Base-by-base conservation (phyloP, 2,797 vertebrate genomes). In the Cirrhinus molitorella region DNA sequence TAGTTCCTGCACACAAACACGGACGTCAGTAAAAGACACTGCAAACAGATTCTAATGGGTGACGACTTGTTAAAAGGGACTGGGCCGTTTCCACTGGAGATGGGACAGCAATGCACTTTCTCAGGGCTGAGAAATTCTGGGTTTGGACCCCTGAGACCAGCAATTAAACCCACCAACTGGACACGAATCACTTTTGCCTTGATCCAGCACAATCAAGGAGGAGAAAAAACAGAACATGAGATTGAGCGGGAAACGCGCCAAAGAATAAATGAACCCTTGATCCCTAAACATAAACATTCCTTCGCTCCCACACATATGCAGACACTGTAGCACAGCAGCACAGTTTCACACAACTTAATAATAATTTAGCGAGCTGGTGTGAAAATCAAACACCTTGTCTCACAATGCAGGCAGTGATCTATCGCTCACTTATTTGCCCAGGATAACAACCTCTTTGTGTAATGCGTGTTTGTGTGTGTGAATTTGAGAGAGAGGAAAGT, bases 331-430 rank as follows among this genome's bases (percentile, higher is more conserved):
- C 76, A 81, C 55, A 17, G 71, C 47, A 17, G 71, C 79, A 31
- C 59, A 77, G 74, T 77, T 87, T 75, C 83, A 74, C 40, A 67
- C 88, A 77, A 88, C 93, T 94, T 94, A 95, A 94, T 92, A 91
- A 92, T 86, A 90, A 80, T 92, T 95, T 94, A 91, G 93, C 94
- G 90, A 87, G 84, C 85, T 92, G 93, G 93, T 95, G 94, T 94
- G 94, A 94, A 96, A 95, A 91, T 95, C 91, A 95, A 95, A 95
- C 93, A 95, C 91, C 91, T 93, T 93, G 93, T 94, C 92, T 92
- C 91, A 93, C 93, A 94, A 92, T 90, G 91, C 88, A 34, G 81
- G 89, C 43, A 93, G 88, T 93, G 91, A 94, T 94, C 92, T 92
- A 95, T 94, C 94, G 94, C 91, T 94, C 93, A 89, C 88, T 88